Evolutionary conservation across 1,140 invertebrate species (phyloP), one percentile per base, ranked within the genome.

Genomic region (Heterodera schachtii): DNA sequence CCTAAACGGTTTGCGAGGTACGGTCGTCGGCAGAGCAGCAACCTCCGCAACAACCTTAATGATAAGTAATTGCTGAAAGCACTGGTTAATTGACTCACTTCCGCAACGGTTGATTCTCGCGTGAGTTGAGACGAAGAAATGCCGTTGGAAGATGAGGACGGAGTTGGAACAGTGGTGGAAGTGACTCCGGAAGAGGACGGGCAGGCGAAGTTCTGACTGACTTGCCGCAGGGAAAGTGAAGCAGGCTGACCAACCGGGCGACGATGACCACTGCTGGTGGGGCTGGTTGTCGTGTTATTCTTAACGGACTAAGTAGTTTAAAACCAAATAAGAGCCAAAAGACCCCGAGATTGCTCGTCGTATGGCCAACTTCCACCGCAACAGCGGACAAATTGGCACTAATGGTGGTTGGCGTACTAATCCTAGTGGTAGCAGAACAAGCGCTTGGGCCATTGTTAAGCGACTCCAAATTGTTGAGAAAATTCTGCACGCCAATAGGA

Each of bases 1-100:
- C 13, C 78, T 60, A 41, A 74, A 82, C 31, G 69, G 79, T 57
- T 80, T 80, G 9, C 81, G 43, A 43, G 77, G 70, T 43, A 60
- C 79, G 19, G 81, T 57, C 44, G 69, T 73, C 5, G 80, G 81
- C 44, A 75, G 49, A 47, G 80, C 71, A 21, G 80, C 81, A 2
- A 73, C 81, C 21, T 80, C 81, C 4, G 79, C 81, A 73, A 75
- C 78, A 13, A 77, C 75, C 80, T 81, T 43, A 57, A 71, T 41
- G 69, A 31, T 31, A 31, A 31, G 31, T 31, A 31, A 31, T 31
- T 31, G 31, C 31, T 31, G 31, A 31, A 31, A 31, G 31, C 31
- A 31, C 31, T 31, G 31, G 31, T 31, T 31, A 31, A 31, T 31
- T 31, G 31, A 75, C 49, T 31, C 47, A 78, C 77, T 47, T 78